Base-by-base conservation (phyloP, 1,140 invertebrate species). In the Cepaea nemoralis region DNA sequence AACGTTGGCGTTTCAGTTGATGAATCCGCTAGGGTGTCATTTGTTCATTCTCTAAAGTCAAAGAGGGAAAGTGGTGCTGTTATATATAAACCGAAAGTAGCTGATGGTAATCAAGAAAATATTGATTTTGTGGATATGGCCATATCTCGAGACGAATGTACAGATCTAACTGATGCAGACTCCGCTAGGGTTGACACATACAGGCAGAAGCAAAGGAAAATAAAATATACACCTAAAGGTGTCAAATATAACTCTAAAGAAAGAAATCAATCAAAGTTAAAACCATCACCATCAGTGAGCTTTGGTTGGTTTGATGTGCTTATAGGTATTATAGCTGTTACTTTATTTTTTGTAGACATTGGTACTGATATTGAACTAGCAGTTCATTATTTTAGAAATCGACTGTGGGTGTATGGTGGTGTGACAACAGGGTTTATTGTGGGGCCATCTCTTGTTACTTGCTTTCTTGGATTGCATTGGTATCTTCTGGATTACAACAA, bases 231-330 rank as follows among this genome's bases (percentile, higher is more conserved):
- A 48, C 40, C 1, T 24, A 37, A 33, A 35, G 35, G 39, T 3
- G 37, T 16, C 22, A 45, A 50, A 50, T 22, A 27, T 19, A 40
- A 48, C 14, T 5, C 19, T n/a, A 75, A 35, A 75, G 42, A 19
- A 1, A 77, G 63, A 63, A 40, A 77, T 35, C 0, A 45, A 16
- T 10, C 27, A 2, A 8, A 12, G 10, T 8, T 24, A 67, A 80
- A 50, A 50, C 73, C 37, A 37, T 10, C 70, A 63, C 67, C 66
- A 27, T 14, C 66, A 50, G 78, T 80, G 24, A 48, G 24, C 50
- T 85, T 85, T 59, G 75, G 69, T 12, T 83, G 80, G 70, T 86
- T 94, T 94, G 14, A 86, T 66, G 40, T 83, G 39, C 35, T 85
- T 37, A 80, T 86, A 40, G 83, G 77, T 27, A n/a, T 86, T 33